Evolutionary conservation across 2,888 invertebrate genomes (phyloP).

Genomic region (Priocnemis perturbator): DNA sequence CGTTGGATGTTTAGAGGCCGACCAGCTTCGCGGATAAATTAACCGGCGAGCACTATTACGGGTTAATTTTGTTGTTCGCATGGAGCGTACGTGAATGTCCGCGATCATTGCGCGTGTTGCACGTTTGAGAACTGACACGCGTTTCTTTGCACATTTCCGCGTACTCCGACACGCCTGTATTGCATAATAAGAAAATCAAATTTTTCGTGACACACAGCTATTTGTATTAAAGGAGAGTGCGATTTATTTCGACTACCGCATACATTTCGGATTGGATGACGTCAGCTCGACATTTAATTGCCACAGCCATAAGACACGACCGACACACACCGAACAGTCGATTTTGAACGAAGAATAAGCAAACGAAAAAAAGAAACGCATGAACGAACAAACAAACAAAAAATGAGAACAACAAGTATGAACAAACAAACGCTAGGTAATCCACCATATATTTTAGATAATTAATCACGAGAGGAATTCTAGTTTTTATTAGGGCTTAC

Average conservation of each 20-base stretch:
- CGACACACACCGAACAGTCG: constrained; percentile 23
- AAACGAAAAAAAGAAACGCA: too few relatives aligned
- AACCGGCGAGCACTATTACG: constrained; percentile 42
- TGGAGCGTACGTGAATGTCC: background rate
- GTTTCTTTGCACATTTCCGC: background rate
- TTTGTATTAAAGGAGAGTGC: constrained; percentile 63
- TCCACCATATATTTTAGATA: constrained; percentile 52
- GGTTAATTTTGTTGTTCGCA: constrained; percentile 4
- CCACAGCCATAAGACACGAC: constrained; percentile 12
- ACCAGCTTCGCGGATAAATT: constrained; percentile 49
- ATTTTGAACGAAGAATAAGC: background rate
- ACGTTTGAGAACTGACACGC: background rate
- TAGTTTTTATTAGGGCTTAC: constrained; percentile 52
- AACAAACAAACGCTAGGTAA: constrained; percentile 42
- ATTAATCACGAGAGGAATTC: constrained; percentile 47
- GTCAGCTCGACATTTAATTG: constrained; percentile 49
- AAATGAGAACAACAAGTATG: background rate
- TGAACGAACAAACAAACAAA: too few relatives aligned
- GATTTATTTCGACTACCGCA: constrained; percentile 53
- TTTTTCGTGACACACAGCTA: constrained; percentile 65
- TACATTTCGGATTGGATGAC: background rate
- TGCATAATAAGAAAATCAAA: constrained; percentile 60
- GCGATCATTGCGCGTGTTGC: background rate
- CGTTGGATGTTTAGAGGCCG: constrained; percentile 49
- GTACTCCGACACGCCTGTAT: constrained; percentile 40